phyloP scores from a whole-genome alignment of 2,888 invertebrate genomes.

The Strigamia transsilvanica region DNA sequence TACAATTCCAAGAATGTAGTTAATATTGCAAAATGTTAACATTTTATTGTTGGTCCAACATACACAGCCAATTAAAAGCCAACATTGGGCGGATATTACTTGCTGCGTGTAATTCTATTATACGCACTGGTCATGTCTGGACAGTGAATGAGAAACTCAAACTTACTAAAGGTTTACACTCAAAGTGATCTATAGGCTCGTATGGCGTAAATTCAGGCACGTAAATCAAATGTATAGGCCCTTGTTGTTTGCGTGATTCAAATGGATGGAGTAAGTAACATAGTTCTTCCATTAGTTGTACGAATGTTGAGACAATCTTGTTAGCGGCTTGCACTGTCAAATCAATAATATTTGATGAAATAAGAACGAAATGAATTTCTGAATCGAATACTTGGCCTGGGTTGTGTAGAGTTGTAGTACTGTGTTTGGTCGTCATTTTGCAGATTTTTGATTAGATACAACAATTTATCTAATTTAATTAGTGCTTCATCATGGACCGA shows the following conservation, averaged over 20 bases:
- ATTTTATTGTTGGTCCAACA: too few species aligned
- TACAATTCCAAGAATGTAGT: too few species aligned
- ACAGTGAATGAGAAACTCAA: background rate
- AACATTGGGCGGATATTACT: too few species aligned
- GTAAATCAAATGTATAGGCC: constrained; percentile 37
- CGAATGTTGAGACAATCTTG: background rate
- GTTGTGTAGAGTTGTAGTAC: background rate
- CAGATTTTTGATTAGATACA: background rate
- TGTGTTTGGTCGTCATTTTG: background rate
- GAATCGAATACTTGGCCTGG: background rate
- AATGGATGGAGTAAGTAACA: constrained; percentile 40
- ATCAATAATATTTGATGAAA: too few species aligned
- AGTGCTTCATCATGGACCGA: constrained; percentile 10
- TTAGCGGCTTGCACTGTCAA: background rate
- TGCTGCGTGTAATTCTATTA: too few species aligned
- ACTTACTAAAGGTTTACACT: constrained; percentile 3
- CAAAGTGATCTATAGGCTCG: constrained; percentile 39
- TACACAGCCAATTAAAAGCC: too few species aligned
- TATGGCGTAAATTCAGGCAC: constrained; percentile 38
- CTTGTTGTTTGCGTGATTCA: constrained; percentile 33
- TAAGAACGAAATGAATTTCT: too few species aligned
- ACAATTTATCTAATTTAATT: background rate
- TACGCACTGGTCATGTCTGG: too few species aligned
- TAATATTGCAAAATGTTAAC: too few species aligned
- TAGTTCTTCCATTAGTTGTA: constrained; percentile 2